These are phyloP conservation scores for Sciurus vulgaris DNA, from an alignment of 2,797 vertebrate species.

Conservation along the genomic window DNA sequence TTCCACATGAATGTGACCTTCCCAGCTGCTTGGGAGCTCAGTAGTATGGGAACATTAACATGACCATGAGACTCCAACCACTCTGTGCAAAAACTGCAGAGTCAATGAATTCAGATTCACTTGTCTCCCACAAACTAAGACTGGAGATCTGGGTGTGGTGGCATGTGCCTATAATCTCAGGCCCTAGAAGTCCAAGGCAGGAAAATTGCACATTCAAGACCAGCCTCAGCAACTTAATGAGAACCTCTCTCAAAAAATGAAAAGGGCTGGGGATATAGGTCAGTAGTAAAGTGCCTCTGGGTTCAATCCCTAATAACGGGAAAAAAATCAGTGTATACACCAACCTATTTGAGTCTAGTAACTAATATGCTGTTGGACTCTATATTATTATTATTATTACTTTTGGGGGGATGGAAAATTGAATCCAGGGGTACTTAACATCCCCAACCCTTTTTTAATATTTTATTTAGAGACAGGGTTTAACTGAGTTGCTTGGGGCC, in stretches of 20 bases:
- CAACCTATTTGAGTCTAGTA: background rate
- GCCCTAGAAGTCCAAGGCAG: no score
- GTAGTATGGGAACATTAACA: background rate
- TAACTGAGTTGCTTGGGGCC: no score
- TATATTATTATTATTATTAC: background rate
- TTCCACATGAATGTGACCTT: background rate
- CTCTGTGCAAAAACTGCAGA: conserved; percentile 20
- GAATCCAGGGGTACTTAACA: background rate
- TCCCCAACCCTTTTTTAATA: background rate
- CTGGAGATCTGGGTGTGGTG: background rate
- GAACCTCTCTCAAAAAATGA: no score
- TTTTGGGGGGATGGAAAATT: background rate
- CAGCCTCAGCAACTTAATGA: no score
- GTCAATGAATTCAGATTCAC: background rate
- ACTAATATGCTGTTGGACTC: background rate
- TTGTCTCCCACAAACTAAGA: background rate
- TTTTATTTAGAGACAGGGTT: background rate
- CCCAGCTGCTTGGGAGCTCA: background rate
- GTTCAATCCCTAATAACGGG: no score
- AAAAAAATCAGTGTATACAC: background rate
- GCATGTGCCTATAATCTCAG: no score
- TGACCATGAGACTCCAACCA: background rate
- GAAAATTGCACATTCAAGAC: no score
- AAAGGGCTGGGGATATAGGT: no score
- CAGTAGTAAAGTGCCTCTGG: no score